These are phyloP conservation scores for Brachypteracias leptosomus DNA, from an alignment of 2,113 vertebrate species.

Conservation along the genomic window DNA sequence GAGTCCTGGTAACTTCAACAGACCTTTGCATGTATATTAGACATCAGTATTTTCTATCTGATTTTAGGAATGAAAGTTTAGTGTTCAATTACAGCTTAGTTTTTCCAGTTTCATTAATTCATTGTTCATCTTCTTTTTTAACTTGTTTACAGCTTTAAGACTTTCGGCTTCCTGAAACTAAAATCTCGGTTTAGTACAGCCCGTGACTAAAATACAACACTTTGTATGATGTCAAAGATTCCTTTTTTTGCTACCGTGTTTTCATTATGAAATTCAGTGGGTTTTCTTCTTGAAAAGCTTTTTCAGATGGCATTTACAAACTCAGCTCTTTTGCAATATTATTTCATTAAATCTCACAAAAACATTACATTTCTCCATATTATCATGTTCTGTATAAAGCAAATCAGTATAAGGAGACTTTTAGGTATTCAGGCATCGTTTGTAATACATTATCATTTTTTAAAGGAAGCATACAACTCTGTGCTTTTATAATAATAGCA, in stretches of 20 bases:
- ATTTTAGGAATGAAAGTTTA: neutral
- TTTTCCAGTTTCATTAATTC: neutral
- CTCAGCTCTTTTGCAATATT: neutral
- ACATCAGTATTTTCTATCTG: neutral
- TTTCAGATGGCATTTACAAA: neutral
- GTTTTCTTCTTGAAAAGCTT: neutral
- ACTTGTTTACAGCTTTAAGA: neutral
- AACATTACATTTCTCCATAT: neutral
- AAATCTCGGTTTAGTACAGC: neutral
- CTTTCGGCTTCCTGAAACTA: neutral
- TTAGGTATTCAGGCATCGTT: neutral
- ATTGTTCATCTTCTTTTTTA: neutral
- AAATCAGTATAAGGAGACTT: neutral
- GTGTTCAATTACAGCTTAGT: neutral
- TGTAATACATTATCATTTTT: neutral
- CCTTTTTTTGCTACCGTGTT: neutral
- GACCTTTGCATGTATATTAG: neutral
- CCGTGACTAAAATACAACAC: neutral
- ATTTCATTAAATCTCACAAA: neutral
- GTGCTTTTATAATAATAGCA: neutral
- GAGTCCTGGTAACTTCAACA: neutral
- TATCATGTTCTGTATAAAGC: neutral
- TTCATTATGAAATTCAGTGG: neutral
- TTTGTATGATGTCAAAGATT: neutral
- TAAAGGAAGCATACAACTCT: neutral